These are phyloP conservation scores for Drosophila leontia DNA, from an alignment of 1,140 invertebrate genomes.

Conservation along the genomic window DNA sequence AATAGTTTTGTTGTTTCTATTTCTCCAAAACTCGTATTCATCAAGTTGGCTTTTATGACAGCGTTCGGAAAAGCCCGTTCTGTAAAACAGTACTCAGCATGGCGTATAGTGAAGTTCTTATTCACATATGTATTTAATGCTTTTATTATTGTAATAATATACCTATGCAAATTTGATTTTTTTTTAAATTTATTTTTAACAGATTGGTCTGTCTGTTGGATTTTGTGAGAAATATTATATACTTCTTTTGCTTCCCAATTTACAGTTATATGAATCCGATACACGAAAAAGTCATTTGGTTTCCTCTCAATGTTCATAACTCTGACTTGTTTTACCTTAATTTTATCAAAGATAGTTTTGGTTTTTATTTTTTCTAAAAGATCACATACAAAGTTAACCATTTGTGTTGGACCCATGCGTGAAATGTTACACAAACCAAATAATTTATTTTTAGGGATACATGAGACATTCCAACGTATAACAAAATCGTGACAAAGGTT, in stretches of 20 bases:
- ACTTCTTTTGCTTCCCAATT: conserved; percentile 41
- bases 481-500: conserved; percentile 76
- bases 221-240: conserved; percentile 39
- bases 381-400: conserved; percentile 20
- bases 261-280: conserved; percentile 48
- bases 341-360: conserved; percentile 2
- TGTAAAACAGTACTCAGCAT: conserved; percentile 76
- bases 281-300: background rate
- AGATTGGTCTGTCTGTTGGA: conserved; percentile 39
- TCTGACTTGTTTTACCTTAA: conserved; percentile 62
- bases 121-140: conserved; percentile 12
- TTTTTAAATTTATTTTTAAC: conserved; percentile 9
- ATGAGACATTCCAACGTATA: conserved; percentile 45
- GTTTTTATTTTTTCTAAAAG: background rate
- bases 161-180: conserved; percentile 11
- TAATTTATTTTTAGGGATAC: background rate
- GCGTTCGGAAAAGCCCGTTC: conserved; percentile 14
- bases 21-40: conserved; percentile 41
- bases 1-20: conserved; percentile 45
- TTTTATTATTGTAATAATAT: conserved; percentile 16
- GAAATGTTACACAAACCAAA: conserved; percentile 16
- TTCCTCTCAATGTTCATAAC: conserved; percentile 50
- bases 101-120: conserved; percentile 26
- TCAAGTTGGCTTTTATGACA: conserved; percentile 56
- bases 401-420: conserved; percentile 2